A percentile compares a stretch with the other conserved stretches of the same genome.
Evolutionary conservation across 1,140 invertebrate species (phyloP).

Genomic region (Brachionus rubens): DNA sequence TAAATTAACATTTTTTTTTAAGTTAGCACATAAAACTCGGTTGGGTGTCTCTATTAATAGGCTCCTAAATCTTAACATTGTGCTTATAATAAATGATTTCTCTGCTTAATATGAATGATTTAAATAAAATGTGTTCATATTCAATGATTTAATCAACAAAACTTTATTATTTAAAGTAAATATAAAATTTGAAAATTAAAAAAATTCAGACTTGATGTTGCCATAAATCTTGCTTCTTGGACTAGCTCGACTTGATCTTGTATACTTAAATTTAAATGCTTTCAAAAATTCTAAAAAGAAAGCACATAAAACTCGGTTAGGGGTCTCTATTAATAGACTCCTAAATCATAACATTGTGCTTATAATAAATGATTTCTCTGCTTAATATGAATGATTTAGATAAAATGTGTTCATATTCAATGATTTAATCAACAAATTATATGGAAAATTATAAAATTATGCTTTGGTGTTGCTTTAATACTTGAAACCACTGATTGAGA

Average conservation of each 20-base stretch:
- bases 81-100: neutral
- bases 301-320: constrained; percentile 30
- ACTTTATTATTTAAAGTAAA: too few species aligned
- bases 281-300: too few species aligned
- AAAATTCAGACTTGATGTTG: too few species aligned
- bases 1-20: constrained; percentile 6
- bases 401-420: constrained; percentile 32
- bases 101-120: constrained; percentile 6
- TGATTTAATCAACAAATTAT: constrained; percentile 21
- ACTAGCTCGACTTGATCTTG: too few species aligned
- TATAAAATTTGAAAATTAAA: too few species aligned
- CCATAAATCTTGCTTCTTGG: too few species aligned
- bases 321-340: neutral
- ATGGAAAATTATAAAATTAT: too few species aligned
- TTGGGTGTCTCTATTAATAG: neutral
- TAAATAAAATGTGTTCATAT: constrained; percentile 11
- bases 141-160: constrained; percentile 28
- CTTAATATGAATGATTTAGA: neutral
- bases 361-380: neutral
- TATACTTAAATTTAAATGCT: too few species aligned
- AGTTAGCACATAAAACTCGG: constrained; percentile 13
- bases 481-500: too few species aligned
- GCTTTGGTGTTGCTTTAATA: too few species aligned
- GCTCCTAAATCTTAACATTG: neutral
- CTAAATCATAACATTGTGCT: neutral